Base-by-base conservation (phyloP, 2,888 invertebrate species). In the Pinctada fucata region DNA sequence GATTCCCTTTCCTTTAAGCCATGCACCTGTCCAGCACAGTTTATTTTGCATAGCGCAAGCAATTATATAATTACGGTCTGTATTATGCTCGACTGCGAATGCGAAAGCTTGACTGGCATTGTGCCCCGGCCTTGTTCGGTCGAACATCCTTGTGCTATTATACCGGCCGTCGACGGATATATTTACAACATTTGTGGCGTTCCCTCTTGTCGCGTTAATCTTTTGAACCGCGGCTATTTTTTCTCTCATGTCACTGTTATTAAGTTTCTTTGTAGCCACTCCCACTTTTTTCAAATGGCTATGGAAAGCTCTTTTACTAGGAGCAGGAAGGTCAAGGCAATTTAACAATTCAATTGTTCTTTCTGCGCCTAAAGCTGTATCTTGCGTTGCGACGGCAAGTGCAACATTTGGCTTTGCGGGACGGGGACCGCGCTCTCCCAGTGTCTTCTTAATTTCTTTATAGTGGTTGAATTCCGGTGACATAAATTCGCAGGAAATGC, bases 11-110 rank as follows among this genome's bases (percentile, higher is more conserved):
- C 52, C 65, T n/a, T 52, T 68, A 50, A 76, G 69, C 73, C 73
- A 79, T 47, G 72, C 70, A 71, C 76, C 73, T 58, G 63, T 73
- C 79, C 75, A 75, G n/a, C 75, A 52, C 45, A 75, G 52, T 51
- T 75, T 65, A 45, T 75, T 68, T 52, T 75, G 75, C 8, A 13
- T 16, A 45, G 47, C 75, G n/a, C n/a, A n/a, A n/a, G n/a, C n/a
- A n/a, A n/a, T n/a, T n/a, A n/a, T n/a, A 52, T 63, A 76, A 48
- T 47, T 13, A 31, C 13, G 69, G 63, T 75, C 31, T 16, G 68
- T 67, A 50, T 66, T 50, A 49, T 64, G 64, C 45, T 67, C 68
- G 47, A 67, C 66, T 10, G 51, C 51, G n/a, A 72, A 16, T 5
- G 63, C 4, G 47, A 72, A 58, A 31, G 64, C 58, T 63, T 72